Evolutionary conservation across 2,888 invertebrate genomes (phyloP).

Genomic region (Dysmachus trigonus): DNA sequence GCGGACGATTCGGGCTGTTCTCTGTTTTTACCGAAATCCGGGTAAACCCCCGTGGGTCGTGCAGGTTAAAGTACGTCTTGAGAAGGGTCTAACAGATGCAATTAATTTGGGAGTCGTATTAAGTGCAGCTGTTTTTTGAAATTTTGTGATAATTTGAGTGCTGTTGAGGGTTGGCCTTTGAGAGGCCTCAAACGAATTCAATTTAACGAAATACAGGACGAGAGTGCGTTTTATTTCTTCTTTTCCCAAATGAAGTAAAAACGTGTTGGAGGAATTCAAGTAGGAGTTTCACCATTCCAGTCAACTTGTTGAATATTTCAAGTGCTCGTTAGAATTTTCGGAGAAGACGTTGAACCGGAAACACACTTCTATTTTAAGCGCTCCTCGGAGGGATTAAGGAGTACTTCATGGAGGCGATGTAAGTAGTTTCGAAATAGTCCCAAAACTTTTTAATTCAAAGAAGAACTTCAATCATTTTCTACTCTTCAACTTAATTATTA

Average conservation of each 20-base stretch:
- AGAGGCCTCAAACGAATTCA: background rate
- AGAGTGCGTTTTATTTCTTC: background rate
- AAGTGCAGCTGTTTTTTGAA: background rate
- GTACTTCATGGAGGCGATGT: background rate
- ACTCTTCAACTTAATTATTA: background rate
- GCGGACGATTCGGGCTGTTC: background rate
- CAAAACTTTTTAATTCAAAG: background rate
- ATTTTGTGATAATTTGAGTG: background rate
- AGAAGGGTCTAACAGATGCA: background rate
- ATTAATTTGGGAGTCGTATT: background rate
- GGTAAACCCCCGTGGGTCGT: background rate
- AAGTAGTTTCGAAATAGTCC: background rate
- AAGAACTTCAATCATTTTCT: background rate
- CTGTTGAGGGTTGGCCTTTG: background rate
- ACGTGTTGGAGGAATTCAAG: background rate
- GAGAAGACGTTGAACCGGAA: background rate
- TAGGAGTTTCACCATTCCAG: background rate
- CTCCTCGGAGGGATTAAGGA: background rate
- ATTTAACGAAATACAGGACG: background rate
- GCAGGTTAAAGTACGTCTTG: background rate
- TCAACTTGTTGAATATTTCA: background rate
- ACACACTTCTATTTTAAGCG: background rate
- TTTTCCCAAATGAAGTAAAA: background rate
- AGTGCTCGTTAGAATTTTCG: background rate
- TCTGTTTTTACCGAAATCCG: background rate